Conservation (phyloP, 2,888 invertebrate genomes). For the Agrochola lychnidis region DNA sequence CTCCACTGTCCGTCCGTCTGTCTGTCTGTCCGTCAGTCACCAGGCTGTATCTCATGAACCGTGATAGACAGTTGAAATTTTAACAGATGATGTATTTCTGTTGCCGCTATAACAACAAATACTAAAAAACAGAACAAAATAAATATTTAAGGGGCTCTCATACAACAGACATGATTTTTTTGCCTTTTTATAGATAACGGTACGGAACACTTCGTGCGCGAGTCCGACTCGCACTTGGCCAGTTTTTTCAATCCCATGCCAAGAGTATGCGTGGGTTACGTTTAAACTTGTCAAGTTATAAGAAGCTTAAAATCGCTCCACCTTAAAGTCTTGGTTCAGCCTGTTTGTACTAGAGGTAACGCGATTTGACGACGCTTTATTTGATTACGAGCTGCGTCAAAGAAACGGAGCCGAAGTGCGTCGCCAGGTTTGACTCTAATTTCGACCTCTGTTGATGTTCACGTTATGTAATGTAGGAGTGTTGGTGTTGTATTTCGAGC, state of each 20-base stretch:
- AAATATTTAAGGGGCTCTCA: too few relatives aligned
- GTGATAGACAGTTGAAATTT: too few relatives aligned
- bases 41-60: too few relatives aligned
- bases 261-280: background rate
- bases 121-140: too few relatives aligned
- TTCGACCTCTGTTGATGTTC: conserved; percentile 22
- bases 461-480: conserved; percentile 17
- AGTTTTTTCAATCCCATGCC: background rate
- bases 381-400: conserved; percentile 60
- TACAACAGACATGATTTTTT: too few relatives aligned
- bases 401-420: conserved; percentile 42
- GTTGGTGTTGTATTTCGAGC: conserved; percentile 6
- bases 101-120: too few relatives aligned
- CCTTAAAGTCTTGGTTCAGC: conserved; percentile 8
- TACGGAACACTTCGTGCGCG: too few relatives aligned
- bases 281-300: conserved; percentile 16
- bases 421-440: conserved; percentile 32
- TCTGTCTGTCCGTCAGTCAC: too few relatives aligned
- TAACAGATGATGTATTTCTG: too few relatives aligned
- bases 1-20: too few relatives aligned
- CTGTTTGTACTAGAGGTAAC: conserved; percentile 38
- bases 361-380: conserved; percentile 48
- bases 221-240: too few relatives aligned
- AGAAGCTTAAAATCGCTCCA: conserved; percentile 11
- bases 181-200: too few relatives aligned